Evolutionary conservation across 2,113 vertebrate genomes (phyloP), one percentile per base, ranked within the genome.

Genomic region (Cacatua alba): DNA sequence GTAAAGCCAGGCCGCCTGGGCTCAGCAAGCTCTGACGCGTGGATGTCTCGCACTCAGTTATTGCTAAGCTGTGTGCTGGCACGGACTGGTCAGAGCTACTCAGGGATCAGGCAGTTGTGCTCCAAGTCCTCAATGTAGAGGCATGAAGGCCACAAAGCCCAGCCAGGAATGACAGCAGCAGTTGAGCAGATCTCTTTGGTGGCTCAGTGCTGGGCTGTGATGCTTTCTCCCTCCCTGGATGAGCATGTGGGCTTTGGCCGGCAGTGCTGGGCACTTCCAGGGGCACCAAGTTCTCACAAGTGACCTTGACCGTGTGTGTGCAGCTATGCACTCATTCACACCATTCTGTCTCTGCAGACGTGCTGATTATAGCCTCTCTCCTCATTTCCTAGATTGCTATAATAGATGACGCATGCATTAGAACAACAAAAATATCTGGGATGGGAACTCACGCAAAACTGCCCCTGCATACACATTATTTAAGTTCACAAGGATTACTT

Each of bases 251-350:
- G 68, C 39, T 81, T 48, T 48, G 53, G 62, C 15, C 3, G 2
- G 29, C 23, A 35, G 24, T 21, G 44, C 71, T 23, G 71, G 19
- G 44, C 57, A 29, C 64, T 39, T 39, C n/a, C 55, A 82, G 43
- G 37, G 55, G 19, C 64, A 23, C 4, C 2, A 16, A 11, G 33
- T 78, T 51, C 78, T 71, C 52, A 10, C 3, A 37, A 70, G 64
- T 1, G 28, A 74, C 46, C 52, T 23, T n/a, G 82, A 51, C 19
- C 1, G 0, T 2, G 33, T 2, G 31, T 5, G 46, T 31, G 14
- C 60, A 29, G 57, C 65, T 33, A 25, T 59, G 41, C n/a, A 21
- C 13, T 11, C 46, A 8, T 18, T 74, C 53, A 8, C 48, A 33
- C 46, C 28, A 41, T 55, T 15, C 46, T 13, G 44, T 4, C 74